A percentile compares a stretch with the other conserved stretches of the same genome.
phyloP scores from a whole-genome alignment of 2,888 invertebrate genomes.

The Hoplodrina blanda region DNA sequence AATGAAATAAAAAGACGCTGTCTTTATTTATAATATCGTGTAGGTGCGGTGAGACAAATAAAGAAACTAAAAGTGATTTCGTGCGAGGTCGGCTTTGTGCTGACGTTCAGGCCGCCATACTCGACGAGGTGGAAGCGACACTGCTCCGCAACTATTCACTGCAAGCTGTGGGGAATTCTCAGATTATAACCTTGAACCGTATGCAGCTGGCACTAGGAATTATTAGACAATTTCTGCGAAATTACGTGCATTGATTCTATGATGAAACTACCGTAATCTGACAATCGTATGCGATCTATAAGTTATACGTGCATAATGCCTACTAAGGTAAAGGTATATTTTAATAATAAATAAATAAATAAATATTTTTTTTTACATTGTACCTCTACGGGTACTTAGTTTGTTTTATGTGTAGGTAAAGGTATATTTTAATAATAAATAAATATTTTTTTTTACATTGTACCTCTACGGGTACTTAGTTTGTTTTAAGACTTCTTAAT shows the following conservation, averaged over 20 bases:
- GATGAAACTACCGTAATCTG: slow-evolving; percentile 15
- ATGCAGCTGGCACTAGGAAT: slow-evolving; percentile 27
- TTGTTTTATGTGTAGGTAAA: slow-evolving; percentile 11
- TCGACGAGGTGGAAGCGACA: slow-evolving; percentile 57
- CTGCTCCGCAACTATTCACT: slow-evolving; percentile 48
- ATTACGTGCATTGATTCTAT: slow-evolving; percentile 4
- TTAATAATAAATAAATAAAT: too few relatives aligned
- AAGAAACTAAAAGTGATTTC: slow-evolving; percentile 76
- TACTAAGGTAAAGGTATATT: background rate
- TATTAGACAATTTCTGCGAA: slow-evolving; percentile 30
- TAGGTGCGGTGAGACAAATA: slow-evolving; percentile 76
- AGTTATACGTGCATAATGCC: slow-evolving; percentile 13
- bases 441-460: too few relatives aligned
- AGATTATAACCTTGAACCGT: slow-evolving; percentile 37
- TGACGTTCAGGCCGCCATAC: slow-evolving; percentile 59
- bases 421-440: too few relatives aligned
- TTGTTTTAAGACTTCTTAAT: slow-evolving; percentile 15
- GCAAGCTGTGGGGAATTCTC: slow-evolving; percentile 30
- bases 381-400: background rate
- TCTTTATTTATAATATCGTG: slow-evolving; percentile 71
- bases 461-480: background rate
- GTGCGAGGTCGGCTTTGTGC: slow-evolving; percentile 79
- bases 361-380: too few relatives aligned
- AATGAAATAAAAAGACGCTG: slow-evolving; percentile 64
- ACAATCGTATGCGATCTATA: slow-evolving; percentile 6